Conservation (phyloP, 2,888 invertebrate genomes). For the Fragum whitleyi region DNA sequence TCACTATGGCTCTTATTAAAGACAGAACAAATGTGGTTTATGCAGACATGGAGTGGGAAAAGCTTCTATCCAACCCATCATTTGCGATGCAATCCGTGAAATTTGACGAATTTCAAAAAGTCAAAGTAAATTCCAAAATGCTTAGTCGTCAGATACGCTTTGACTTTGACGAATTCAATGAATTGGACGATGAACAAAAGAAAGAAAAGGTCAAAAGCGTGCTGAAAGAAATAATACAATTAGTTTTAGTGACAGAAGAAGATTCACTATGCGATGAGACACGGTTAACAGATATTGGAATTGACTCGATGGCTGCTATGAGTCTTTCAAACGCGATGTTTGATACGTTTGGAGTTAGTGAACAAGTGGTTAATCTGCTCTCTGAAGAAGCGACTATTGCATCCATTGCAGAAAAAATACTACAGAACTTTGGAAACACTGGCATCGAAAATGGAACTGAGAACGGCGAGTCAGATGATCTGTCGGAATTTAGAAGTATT, state of each 20-base stretch:
- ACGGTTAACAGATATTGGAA: conserved; percentile 59
- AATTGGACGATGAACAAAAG: conserved; percentile 39
- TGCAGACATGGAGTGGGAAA: conserved; percentile 43
- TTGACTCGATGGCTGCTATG: conserved; percentile 74
- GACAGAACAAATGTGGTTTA: conserved; percentile 38
- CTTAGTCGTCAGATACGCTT: conserved; percentile 30
- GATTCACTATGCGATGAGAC: conserved; percentile 42
- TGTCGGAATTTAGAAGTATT: conserved; percentile 9
- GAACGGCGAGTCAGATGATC: conserved; percentile 3
- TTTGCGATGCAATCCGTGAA: conserved; percentile 36
- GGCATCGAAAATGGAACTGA: conserved; percentile 2
- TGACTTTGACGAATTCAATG: conserved; percentile 40
- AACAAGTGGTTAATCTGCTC: conserved; percentile 48
- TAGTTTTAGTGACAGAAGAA: conserved; percentile 60
- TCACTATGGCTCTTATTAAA: conserved; percentile 33
- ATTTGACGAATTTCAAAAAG: conserved; percentile 30
- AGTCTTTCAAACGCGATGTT: conserved; percentile 52
- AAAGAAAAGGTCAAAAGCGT: conserved; percentile 20
- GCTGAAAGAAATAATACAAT: conserved; percentile 36
- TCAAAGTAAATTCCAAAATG: conserved; percentile 13
- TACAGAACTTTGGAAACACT: conserved; percentile 25
- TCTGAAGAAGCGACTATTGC: conserved; percentile 49
- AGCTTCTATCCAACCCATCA: conserved; percentile 35
- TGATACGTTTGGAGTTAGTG: conserved; percentile 40
- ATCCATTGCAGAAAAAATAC: conserved; percentile 31